Percentiles rank a stretch among this genome's conserved stretches.
phyloP scores from a whole-genome alignment of 2,797 vertebrate species.

The Epinephelus awoara region DNA sequence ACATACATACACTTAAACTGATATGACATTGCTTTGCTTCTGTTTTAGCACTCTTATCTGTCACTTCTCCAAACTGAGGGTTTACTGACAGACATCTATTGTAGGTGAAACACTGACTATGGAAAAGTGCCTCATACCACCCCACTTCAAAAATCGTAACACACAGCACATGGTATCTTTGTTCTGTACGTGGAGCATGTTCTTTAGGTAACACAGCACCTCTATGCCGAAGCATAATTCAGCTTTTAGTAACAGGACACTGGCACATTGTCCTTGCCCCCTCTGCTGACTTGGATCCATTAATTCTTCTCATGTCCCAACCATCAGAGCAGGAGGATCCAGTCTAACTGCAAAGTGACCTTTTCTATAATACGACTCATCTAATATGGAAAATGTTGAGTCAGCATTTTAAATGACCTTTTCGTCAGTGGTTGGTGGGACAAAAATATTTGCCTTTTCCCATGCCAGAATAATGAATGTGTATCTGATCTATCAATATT shows the following conservation, averaged over 20 bases:
- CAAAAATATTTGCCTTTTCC: background rate
- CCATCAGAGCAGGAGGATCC: background rate
- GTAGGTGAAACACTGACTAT: no score
- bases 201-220: background rate
- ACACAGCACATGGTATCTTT: background rate
- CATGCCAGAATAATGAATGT: background rate
- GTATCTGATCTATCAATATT: background rate
- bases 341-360: slow-evolving; percentile 27
- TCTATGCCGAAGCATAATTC: slow-evolving; percentile 9
- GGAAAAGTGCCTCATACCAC: no score
- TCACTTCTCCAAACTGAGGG: no score
- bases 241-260: slow-evolving; percentile 18
- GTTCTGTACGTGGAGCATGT: background rate
- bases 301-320: slow-evolving; percentile 7
- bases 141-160: no score
- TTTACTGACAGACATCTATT: no score
- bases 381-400: slow-evolving; percentile 10
- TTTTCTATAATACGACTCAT: slow-evolving; percentile 20
- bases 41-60: no score
- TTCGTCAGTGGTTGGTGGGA: background rate
- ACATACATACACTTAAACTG: no score
- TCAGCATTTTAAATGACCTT: slow-evolving; percentile 24
- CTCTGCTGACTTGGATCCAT: slow-evolving; percentile 30
- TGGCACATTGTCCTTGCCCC: slow-evolving; percentile 2
- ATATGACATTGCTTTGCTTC: no score